These are phyloP conservation scores for Amia ocellicauda DNA, from an alignment of 2,113 vertebrate genomes.

Conservation along the genomic window DNA sequence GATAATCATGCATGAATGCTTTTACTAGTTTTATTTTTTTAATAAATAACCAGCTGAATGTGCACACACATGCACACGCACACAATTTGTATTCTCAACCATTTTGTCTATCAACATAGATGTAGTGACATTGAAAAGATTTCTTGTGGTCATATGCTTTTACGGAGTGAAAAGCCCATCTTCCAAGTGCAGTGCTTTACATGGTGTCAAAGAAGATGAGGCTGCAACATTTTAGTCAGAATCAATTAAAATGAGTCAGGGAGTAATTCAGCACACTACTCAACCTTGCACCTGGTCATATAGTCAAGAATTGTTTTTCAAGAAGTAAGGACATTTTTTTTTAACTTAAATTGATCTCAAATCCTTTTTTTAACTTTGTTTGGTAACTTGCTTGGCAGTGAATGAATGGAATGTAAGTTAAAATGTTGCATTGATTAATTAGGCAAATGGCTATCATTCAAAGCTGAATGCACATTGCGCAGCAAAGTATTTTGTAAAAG, in stretches of 20 bases:
- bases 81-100: too few relatives aligned
- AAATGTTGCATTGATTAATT: conserved; percentile 64
- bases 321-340: not conserved
- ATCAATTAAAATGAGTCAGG: conserved; percentile 33
- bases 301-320: conserved; percentile 19
- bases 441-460: conserved; percentile 66
- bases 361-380: conserved; percentile 10
- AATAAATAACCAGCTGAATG: too few relatives aligned
- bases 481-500: conserved; percentile 56
- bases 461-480: conserved; percentile 64
- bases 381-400: conserved; percentile 21
- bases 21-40: too few relatives aligned
- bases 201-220: not conserved
- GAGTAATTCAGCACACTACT: conserved; percentile 28
- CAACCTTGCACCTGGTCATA: conserved; percentile 22
- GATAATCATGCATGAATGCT: too few relatives aligned
- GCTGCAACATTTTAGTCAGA: conserved; percentile 19
- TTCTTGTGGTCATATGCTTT: too few relatives aligned
- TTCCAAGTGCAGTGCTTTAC: not conserved
- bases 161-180: not conserved
- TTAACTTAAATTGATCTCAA: conserved; percentile 3
- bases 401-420: conserved; percentile 53
- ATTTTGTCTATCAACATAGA: too few relatives aligned
- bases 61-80: too few relatives aligned
- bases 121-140: too few relatives aligned